A percentile compares a stretch with the other conserved stretches of the same genome.
Conservation (phyloP, 2,888 invertebrate genomes). For the Terebella lapidaria region DNA sequence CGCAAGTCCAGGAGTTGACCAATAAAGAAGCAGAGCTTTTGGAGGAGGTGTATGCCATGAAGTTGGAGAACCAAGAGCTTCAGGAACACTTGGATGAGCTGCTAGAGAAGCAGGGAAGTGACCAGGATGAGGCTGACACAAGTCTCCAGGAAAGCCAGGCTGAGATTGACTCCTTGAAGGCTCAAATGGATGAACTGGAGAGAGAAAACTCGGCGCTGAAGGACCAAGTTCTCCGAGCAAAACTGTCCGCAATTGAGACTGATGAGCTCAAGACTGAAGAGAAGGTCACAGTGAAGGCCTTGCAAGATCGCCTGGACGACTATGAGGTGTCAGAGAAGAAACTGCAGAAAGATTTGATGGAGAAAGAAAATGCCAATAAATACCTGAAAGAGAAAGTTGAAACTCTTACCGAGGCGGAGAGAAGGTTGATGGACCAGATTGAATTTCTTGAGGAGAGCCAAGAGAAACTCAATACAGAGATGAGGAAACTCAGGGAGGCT, state of each 20-base stretch:
- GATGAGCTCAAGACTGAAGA: not conserved
- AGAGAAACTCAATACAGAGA: slow-evolving; percentile 1
- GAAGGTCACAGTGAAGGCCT: not conserved
- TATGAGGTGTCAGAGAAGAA: no score
- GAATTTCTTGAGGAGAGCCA: not conserved
- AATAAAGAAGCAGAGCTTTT: slow-evolving; percentile 7
- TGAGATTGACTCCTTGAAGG: no score
- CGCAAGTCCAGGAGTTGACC: slow-evolving; percentile 4
- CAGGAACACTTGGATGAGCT: slow-evolving; percentile 12
- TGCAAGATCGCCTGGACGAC: not conserved
- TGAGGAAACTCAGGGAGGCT: not conserved
- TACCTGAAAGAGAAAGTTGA: not conserved
- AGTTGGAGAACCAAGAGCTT: slow-evolving; percentile 16
- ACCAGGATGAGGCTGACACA: not conserved
- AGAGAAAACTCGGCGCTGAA: slow-evolving; percentile 1
- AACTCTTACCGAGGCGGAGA: slow-evolving; percentile 13
- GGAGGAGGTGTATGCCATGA: slow-evolving; percentile 9
- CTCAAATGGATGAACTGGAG: slow-evolving; percentile 5
- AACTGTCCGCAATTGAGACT: slow-evolving; percentile 2
- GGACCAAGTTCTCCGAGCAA: slow-evolving; percentile 1
- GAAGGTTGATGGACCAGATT: slow-evolving; percentile 11
- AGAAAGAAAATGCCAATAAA: not conserved
- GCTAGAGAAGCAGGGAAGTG: not conserved
- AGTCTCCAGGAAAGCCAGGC: no score
- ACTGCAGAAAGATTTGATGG: no score